These are phyloP conservation scores for Gisinianus flammeolus DNA, from an alignment of 2,888 invertebrate genomes.

Conservation along the genomic window DNA sequence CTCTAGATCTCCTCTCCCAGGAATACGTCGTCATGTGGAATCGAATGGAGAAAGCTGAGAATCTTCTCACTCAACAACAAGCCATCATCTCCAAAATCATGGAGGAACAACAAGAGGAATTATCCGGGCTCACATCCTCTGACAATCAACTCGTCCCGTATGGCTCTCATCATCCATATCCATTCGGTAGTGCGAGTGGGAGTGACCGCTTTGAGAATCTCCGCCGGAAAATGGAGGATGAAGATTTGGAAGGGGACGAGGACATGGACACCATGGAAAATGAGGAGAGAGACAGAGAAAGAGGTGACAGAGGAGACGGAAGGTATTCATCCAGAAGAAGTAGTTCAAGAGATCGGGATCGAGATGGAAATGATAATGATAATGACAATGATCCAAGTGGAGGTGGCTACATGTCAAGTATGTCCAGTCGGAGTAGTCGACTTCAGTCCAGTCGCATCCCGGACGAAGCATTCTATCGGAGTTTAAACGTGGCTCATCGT, in stretches of 20 bases:
- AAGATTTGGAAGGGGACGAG: conserved; percentile 31
- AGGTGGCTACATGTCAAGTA: conserved; percentile 11
- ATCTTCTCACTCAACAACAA: conserved; percentile 85
- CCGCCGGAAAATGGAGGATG: conserved; percentile 14
- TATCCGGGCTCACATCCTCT: conserved; percentile 12
- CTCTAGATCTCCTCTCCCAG: conserved; percentile 84
- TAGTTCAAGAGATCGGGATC: conserved; percentile 30
- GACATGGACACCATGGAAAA: background rate
- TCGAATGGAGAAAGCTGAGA: conserved; percentile 84
- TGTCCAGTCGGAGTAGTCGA: conserved; percentile 37
- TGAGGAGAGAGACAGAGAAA: background rate
- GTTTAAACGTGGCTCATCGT: conserved; percentile 84
- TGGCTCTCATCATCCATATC: background rate
- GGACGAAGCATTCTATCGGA: conserved; percentile 86
- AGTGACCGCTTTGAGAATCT: conserved; percentile 14
- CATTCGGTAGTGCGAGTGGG: conserved; percentile 23
- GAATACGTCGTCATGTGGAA: conserved; percentile 96
- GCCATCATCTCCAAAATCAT: conserved; percentile 86
- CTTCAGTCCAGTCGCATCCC: conserved; percentile 64
- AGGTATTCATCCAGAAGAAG: conserved; percentile 12
- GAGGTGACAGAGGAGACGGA: no score
- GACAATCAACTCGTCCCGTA: background rate
- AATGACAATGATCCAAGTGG: background rate
- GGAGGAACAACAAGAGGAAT: conserved; percentile 62
- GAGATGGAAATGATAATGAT: background rate